These are phyloP conservation scores for Bothrops jararaca DNA, from an alignment of 2,113 vertebrate species.

Conservation along the genomic window DNA sequence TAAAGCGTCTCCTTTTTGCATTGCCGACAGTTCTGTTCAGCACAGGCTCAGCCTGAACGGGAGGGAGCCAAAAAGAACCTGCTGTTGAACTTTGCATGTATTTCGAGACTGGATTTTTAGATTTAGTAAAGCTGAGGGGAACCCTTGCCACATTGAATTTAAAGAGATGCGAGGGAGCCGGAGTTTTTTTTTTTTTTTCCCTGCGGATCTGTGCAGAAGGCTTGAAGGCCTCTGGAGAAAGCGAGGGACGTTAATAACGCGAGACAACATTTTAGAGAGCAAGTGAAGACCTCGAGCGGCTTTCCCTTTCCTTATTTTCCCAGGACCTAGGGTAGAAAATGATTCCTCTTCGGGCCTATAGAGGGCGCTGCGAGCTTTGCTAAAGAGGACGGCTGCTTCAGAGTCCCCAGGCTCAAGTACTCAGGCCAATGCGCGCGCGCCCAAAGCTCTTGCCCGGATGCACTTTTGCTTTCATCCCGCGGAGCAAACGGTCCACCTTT, in stretches of 20 bases:
- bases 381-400: slow-evolving; percentile 10
- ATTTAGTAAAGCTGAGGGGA: neutral
- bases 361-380: slow-evolving; percentile 71
- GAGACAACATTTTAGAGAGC: neutral
- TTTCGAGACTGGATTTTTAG: neutral
- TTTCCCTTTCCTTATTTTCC: neutral
- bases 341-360: slow-evolving; percentile 54
- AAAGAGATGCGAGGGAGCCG: neutral
- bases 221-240: neutral
- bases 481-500: accelerated
- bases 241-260: neutral
- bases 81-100: neutral
- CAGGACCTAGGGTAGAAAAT: neutral
- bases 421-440: neutral
- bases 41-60: neutral
- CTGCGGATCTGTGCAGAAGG: neutral
- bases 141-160: neutral
- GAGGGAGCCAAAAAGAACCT: neutral
- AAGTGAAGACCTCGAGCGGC: neutral
- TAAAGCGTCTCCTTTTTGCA: neutral
- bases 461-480: neutral
- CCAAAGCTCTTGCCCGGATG: accelerated
- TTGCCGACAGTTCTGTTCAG: neutral
- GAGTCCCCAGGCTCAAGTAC: too few species aligned
- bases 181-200: too few species aligned